These are phyloP conservation scores for Phalacrocorax brasilianus DNA, from an alignment of 2,113 vertebrate genomes.

Conservation along the genomic window DNA sequence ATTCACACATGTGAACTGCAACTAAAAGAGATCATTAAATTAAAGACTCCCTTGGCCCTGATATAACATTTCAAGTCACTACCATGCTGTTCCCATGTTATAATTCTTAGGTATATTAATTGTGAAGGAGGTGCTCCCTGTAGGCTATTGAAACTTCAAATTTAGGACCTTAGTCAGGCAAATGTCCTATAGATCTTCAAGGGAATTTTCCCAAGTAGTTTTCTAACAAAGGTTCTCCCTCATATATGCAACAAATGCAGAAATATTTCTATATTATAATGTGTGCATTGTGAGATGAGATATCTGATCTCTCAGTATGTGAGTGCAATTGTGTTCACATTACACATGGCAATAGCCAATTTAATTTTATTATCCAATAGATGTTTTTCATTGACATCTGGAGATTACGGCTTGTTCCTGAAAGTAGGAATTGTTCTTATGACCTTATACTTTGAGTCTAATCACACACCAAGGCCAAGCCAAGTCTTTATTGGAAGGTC, in stretches of 20 bases:
- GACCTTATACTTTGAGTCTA: not conserved
- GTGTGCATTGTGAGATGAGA: not conserved
- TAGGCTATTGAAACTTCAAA: constrained; percentile 33
- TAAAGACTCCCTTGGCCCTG: constrained; percentile 42
- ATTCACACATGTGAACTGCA: constrained; percentile 5
- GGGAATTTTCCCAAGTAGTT: not conserved
- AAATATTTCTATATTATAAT: not conserved
- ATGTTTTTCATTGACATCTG: not conserved
- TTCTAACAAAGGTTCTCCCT: not conserved
- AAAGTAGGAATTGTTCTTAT: not conserved
- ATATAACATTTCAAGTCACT: constrained; percentile 49
- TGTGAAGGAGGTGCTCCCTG: constrained; percentile 31
- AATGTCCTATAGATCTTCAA: not conserved
- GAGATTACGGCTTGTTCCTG: not conserved
- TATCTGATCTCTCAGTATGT: not conserved
- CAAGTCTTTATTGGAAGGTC: not conserved
- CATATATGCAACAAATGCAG: not conserved
- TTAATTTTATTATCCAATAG: not conserved
- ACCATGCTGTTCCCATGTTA: constrained; percentile 36
- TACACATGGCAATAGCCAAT: not conserved
- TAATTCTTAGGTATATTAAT: constrained; percentile 59
- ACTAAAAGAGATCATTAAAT: constrained; percentile 47
- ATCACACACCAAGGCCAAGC: not conserved
- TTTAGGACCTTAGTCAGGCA: constrained; percentile 25
- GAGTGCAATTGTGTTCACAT: not conserved